Conservation (phyloP, 2,797 vertebrate genomes). For the Cryptoprocta ferox region DNA sequence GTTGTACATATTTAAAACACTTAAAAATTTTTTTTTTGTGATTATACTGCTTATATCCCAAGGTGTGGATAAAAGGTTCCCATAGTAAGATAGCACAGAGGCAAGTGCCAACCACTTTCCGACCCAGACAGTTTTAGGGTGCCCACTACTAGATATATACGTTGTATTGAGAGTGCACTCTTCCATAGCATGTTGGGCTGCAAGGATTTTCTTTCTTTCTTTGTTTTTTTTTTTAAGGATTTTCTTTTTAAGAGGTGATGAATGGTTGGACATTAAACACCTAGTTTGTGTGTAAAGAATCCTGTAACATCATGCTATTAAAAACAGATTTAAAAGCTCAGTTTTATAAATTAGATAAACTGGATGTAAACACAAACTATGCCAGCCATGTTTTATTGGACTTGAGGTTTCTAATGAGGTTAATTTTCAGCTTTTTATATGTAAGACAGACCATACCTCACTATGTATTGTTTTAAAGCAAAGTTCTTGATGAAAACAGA, state of each 20-base stretch:
- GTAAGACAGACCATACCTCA: slow-evolving; percentile 15
- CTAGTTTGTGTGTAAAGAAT: slow-evolving; percentile 44
- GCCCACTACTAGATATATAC: background rate
- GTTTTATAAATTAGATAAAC: slow-evolving; percentile 18
- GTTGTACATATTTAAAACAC: slow-evolving; percentile 42
- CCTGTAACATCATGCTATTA: background rate
- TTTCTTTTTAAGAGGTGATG: slow-evolving; percentile 10
- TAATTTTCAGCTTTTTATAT: slow-evolving; percentile 32
- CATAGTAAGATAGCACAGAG: background rate
- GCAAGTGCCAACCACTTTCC: background rate
- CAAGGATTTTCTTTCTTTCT: background rate
- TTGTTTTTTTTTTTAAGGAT: too few relatives aligned
- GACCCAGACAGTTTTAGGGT: background rate
- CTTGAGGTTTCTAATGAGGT: slow-evolving; percentile 33
- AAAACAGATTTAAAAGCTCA: slow-evolving; percentile 2
- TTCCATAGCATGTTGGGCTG: background rate
- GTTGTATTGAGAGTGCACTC: background rate
- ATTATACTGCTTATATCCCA: slow-evolving; percentile 21
- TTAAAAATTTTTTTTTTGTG: background rate
- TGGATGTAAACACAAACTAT: background rate
- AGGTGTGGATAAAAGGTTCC: background rate
- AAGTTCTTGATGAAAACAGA: background rate
- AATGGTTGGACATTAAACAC: slow-evolving; percentile 28
- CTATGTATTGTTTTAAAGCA: slow-evolving; percentile 23
- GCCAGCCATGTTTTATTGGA: slow-evolving; percentile 13